A percentile compares a stretch with the other conserved stretches of the same genome.
Conservation (phyloP, 2,888 invertebrate genomes). For the Ceratothoa steindachneri region DNA sequence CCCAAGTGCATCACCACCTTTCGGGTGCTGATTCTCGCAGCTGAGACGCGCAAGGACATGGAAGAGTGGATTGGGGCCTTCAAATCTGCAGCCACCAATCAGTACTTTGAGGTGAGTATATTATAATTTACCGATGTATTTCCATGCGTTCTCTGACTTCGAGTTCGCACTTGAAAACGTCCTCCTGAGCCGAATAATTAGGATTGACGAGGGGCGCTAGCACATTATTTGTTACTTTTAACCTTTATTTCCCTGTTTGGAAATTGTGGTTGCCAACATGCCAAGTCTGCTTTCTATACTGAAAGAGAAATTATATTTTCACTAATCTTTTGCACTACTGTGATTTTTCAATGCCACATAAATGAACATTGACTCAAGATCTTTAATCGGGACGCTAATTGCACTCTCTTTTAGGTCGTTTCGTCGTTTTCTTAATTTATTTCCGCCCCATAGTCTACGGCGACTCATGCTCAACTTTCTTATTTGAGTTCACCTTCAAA, state of each 20-base stretch:
- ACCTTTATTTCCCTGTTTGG: not conserved
- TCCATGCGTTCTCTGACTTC: not conserved
- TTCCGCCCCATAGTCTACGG: no score
- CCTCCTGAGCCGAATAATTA: not conserved
- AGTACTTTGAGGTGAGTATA: constrained; percentile 56
- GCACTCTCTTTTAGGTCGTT: no score
- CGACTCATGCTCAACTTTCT: no score
- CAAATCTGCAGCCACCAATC: constrained; percentile 64
- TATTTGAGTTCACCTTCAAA: no score
- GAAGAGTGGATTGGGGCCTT: constrained; percentile 84
- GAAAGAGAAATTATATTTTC: no score
- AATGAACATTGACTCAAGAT: no score
- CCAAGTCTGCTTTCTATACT: no score
- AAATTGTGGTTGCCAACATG: no score
- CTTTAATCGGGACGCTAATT: no score
- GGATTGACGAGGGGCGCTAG: not conserved
- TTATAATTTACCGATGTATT: not conserved
- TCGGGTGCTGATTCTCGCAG: constrained; percentile 71
- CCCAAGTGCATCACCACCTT: constrained; percentile 61
- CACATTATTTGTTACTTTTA: not conserved
- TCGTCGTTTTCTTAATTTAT: no score
- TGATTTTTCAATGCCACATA: no score
- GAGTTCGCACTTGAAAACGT: not conserved
- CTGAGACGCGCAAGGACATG: constrained; percentile 79
- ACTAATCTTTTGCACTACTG: no score